Conservation (phyloP, 1,140 invertebrate species). For the Patella vulgata region DNA sequence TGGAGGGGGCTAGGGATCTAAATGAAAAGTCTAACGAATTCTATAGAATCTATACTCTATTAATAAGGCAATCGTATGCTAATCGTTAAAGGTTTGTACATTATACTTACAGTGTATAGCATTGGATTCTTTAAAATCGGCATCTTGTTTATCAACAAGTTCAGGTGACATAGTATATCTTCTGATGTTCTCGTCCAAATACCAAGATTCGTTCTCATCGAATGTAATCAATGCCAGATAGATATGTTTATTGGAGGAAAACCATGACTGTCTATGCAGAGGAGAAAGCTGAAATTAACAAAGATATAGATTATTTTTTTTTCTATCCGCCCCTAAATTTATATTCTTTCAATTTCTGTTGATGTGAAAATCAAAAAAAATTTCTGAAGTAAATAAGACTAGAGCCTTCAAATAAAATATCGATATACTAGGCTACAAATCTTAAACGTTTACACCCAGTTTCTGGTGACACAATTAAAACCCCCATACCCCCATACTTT, state of each 20-base stretch:
- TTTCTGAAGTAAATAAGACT: background rate
- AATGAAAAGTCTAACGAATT: too few species aligned
- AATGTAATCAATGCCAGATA: constrained; percentile 27
- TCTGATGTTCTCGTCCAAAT: constrained; percentile 44
- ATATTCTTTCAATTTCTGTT: background rate
- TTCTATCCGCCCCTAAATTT: background rate
- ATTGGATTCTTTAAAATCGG: constrained; percentile 46
- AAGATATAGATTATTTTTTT: background rate
- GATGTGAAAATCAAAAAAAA: too few species aligned
- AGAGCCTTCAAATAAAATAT: background rate
- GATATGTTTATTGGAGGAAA: constrained; percentile 8
- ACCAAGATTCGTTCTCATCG: constrained; percentile 51
- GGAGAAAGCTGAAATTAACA: background rate
- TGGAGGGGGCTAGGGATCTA: too few species aligned
- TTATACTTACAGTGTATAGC: constrained; percentile 37
- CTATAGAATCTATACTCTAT: too few species aligned
- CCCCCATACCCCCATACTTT: too few species aligned
- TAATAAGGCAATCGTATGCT: too few species aligned
- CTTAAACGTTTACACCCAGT: background rate
- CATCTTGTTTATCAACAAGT: constrained; percentile 42
- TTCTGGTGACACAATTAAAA: too few species aligned
- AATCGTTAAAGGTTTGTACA: too few species aligned
- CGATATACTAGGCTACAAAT: background rate
- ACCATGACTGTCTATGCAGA: constrained; percentile 1
- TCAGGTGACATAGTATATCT: constrained; percentile 35